Evolutionary conservation across 2,888 invertebrate species (phyloP).

Genomic region (Meloe dianella): DNA sequence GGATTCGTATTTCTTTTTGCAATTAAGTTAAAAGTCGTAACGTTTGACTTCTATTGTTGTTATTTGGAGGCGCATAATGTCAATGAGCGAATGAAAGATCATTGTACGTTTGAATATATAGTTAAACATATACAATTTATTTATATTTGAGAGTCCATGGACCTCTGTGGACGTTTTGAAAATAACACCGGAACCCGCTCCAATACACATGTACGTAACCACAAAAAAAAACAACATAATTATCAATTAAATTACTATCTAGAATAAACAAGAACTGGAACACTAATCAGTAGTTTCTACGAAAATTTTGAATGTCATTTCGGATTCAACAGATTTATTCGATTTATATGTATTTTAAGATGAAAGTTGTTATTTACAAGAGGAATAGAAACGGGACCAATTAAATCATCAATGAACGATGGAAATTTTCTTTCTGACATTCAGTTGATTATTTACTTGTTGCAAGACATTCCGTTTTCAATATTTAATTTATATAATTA

Average conservation of each 20-base stretch:
- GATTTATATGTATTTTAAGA: neutral
- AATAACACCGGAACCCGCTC: conserved; percentile 9
- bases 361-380: neutral
- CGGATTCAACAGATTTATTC: neutral
- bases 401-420: neutral
- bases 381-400: neutral
- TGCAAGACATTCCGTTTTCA: neutral
- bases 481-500: too few relatives aligned
- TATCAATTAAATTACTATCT: neutral
- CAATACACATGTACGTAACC: neutral
- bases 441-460: neutral
- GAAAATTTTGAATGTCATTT: neutral
- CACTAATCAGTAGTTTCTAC: neutral
- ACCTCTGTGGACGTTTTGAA: conserved; percentile 11
- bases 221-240: neutral
- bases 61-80: neutral
- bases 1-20: neutral
- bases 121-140: neutral
- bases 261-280: neutral
- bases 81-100: conserved; percentile 13
- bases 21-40: neutral
- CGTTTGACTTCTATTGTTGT: neutral
- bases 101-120: conserved; percentile 10
- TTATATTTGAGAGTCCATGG: conserved; percentile 12
- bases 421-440: too few relatives aligned